A percentile compares a stretch with the other conserved stretches of the same genome.
phyloP scores from a whole-genome alignment of 2,113 vertebrate species.

The Zosterops pallidus region DNA sequence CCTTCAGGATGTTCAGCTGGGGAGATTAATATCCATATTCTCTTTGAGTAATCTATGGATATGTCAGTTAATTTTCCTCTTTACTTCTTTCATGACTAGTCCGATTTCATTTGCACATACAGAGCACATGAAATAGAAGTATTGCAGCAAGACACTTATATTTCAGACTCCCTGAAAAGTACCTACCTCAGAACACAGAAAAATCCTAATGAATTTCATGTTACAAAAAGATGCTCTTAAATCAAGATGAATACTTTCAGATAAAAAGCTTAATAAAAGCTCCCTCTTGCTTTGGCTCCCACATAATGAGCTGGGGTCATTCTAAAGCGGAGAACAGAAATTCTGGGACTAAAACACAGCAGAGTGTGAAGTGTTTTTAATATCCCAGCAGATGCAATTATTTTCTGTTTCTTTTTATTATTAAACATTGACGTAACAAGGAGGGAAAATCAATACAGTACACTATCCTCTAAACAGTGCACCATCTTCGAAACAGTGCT shows the following conservation, averaged over 20 bases:
- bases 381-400: neutral
- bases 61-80: neutral
- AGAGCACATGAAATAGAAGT: neutral
- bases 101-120: neutral
- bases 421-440: neutral
- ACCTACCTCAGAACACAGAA: neutral
- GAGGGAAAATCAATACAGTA: neutral
- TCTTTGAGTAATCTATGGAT: neutral
- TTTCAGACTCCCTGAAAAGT: neutral
- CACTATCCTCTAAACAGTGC: neutral
- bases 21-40: neutral
- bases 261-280: constrained; percentile 13
- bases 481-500: neutral
- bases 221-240: neutral
- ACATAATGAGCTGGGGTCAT: neutral
- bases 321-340: neutral
- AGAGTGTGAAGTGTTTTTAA: neutral
- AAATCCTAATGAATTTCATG: neutral
- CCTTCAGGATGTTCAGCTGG: neutral
- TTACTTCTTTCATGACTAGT: neutral
- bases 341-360: neutral
- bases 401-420: neutral
- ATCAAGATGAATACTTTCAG: neutral
- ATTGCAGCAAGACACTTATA: neutral
- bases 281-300: neutral